Evolutionary conservation across 2,888 invertebrate genomes (phyloP), one percentile per base, ranked within the genome.

Genomic region (Agrotis puta): DNA sequence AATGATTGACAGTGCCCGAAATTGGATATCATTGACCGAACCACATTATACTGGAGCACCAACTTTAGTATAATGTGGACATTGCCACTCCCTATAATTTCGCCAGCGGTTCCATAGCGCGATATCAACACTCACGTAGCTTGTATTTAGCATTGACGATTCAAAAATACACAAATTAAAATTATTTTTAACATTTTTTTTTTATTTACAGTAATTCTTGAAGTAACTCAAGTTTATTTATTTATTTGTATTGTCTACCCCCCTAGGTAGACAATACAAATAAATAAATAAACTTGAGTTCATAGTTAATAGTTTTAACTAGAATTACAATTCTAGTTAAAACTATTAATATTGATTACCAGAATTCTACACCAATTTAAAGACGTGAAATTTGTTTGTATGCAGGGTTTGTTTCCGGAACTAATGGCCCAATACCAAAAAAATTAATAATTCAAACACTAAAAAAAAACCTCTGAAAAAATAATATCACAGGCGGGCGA

Each of bases 21-120:
- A 61, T 47, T 61, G 4, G 51, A 51, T 14, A 39, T 43, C 50
- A 22, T n/a, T 54, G 14, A 45, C 14, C 13, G 2, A 18, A 47
- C 47, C 47, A 24, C 24, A 47, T 58, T 61, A 24, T 53, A 20
- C 39, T 48, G 14, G 14, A 47, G 39, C 57, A 24, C 18, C 14
- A 20, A 24, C 48, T 24, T 39, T 48, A 20, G 14, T 68, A 14
- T 27, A 43, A 24, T 39, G 20, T 69, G 39, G n/a, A 70, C 71
- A 53, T 3, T 48, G 71, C 14, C 56, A 11, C 71, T 22, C 54
- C 54, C 54, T n/a, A 20, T 13, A 45, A n/a, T 22, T 53, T 68
- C 6, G 20, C 11, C 2, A 20, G 24, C 24, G 53, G 24, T 51
- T 14, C 16, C 16, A 16, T 16, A 51, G 51, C 51, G 22, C 51